These are phyloP conservation scores for Rotaria sp. DNA, from an alignment of 2,888 invertebrate species.

Conservation along the genomic window DNA sequence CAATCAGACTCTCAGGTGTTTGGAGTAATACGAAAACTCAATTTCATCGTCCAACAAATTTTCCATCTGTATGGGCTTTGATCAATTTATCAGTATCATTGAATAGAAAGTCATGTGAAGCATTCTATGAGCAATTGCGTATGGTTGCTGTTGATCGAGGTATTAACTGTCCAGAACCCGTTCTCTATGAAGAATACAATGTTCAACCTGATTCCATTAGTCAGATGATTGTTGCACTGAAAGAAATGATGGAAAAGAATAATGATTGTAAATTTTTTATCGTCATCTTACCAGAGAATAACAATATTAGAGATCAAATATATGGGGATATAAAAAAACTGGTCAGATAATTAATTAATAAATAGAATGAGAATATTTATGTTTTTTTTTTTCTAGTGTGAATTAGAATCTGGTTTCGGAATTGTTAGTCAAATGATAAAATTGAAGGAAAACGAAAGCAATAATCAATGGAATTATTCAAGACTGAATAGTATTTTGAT, in stretches of 20 bases:
- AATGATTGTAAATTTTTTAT: conserved; percentile 4
- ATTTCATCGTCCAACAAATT: not conserved
- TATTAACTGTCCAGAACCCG: not conserved
- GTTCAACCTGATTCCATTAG: not conserved
- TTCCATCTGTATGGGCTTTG: not conserved
- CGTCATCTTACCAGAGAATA: not conserved
- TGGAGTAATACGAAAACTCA: not conserved
- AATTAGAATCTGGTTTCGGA: not conserved
- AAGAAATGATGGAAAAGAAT: not conserved
- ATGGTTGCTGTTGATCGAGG: not conserved
- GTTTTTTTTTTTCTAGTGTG: not conserved
- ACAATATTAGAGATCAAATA: not conserved
- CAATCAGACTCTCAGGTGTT: not conserved
- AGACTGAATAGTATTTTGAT: conserved; percentile 31
- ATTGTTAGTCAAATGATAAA: conserved; percentile 31
- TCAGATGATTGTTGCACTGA: not conserved
- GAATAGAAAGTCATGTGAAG: not conserved
- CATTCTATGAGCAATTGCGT: not conserved
- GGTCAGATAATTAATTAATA: not conserved
- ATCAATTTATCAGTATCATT: not conserved
- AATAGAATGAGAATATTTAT: too few species aligned
- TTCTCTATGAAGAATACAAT: not conserved
- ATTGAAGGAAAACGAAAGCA: not conserved
- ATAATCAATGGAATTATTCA: not conserved
- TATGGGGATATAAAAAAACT: not conserved